Conservation (phyloP, 2,888 invertebrate genomes). For the Eremobia ochroleuca region DNA sequence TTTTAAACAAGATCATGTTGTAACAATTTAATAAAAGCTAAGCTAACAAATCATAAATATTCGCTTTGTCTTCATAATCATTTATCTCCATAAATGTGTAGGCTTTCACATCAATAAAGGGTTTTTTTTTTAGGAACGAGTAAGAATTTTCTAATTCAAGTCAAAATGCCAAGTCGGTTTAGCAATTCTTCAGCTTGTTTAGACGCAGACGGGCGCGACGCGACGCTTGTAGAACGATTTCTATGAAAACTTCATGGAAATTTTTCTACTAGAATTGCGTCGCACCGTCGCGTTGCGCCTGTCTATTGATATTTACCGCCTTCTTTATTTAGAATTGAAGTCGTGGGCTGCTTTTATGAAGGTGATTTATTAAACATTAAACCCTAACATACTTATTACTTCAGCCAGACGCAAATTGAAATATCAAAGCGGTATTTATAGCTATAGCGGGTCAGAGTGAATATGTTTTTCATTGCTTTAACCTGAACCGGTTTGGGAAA, state of each 20-base stretch:
- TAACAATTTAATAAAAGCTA: background rate
- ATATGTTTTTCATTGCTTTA: slow-evolving; percentile 14
- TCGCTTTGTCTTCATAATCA: background rate
- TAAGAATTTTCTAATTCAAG: background rate
- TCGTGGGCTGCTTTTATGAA: background rate
- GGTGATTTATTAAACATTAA: background rate
- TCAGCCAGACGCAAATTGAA: slow-evolving; percentile 4
- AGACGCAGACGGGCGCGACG: background rate
- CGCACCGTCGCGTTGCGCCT: background rate
- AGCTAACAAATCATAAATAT: background rate
- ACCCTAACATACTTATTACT: background rate
- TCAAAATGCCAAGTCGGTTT: background rate
- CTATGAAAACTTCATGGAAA: background rate
- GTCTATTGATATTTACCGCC: background rate
- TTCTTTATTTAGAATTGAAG: background rate
- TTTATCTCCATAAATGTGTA: background rate
- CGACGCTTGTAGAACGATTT: background rate
- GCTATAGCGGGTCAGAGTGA: background rate
- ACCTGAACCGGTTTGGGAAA: background rate
- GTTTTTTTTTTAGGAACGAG: background rate
- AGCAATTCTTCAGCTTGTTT: background rate
- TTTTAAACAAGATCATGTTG: background rate
- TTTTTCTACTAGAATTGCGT: background rate
- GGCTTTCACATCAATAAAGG: background rate
- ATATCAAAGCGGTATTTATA: slow-evolving; percentile 18